Evolutionary conservation across 2,888 invertebrate genomes (phyloP), one percentile per base, ranked within the genome.

Genomic region (Mystacides longicornis): DNA sequence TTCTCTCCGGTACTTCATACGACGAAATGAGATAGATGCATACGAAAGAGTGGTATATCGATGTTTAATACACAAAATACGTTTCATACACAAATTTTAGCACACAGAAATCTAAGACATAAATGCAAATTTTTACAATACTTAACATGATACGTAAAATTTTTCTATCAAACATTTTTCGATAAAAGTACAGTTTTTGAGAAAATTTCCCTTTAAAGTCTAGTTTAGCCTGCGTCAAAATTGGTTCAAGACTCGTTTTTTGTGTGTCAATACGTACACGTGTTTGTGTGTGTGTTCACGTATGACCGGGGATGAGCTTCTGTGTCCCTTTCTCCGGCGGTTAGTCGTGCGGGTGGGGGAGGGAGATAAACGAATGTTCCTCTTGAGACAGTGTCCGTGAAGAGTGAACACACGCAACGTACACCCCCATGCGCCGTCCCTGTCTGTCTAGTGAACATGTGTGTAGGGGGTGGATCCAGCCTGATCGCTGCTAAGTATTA

Each of bases 251-350:
- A 11, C 11, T 31, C 11, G 7, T 31, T n/a, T n/a, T n/a, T n/a
- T n/a, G n/a, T n/a, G n/a, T n/a, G n/a, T n/a, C n/a, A n/a, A n/a
- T n/a, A n/a, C n/a, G n/a, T n/a, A n/a, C n/a, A 45, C 49, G 51
- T 51, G 57, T 51, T 55, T 49, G 60, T 59, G 60, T 54, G 56
- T 46, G 37, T 37, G 37, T 43, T 21, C 58, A 58, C 60, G 58
- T 60, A 57, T 60, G 60, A 52, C 57, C 58, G 56, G 57, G 58
- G 56, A 52, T 55, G 57, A 22, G 58, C 19, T 49, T 27, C 50
- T 11, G 21, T 45, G 47, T 60, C 58, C 48, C 58, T 54, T 45
- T 58, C 56, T 19, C 19, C 21, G 4, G 23, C 20, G 33, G 9
- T 20, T 18, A 51, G 33, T 33, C 20, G 21, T 23, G 21, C 19